Evolutionary conservation across 1,140 invertebrate genomes (phyloP).

Genomic region (Megalopta genalis): DNA sequence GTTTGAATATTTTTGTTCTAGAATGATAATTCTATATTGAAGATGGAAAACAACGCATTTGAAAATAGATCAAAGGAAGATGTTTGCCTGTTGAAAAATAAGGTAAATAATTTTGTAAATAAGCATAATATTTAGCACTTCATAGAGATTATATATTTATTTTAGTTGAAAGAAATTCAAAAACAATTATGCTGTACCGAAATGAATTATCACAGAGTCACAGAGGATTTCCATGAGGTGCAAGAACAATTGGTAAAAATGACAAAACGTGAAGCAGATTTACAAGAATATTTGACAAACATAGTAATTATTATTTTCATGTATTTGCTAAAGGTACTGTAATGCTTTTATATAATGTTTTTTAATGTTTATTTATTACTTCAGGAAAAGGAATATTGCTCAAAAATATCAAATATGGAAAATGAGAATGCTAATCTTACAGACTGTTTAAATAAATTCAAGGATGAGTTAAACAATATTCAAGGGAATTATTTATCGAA

Average conservation of each 20-base stretch:
- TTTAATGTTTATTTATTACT: constrained; percentile 23
- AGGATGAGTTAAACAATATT: constrained; percentile 58
- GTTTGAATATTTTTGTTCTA: constrained; percentile 46
- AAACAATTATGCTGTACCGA: constrained; percentile 57
- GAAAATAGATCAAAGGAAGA: constrained; percentile 66
- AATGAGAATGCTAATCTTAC: constrained; percentile 46
- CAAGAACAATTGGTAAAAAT: constrained; percentile 60
- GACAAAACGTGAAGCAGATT: constrained; percentile 58
- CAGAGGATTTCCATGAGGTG: constrained; percentile 60
- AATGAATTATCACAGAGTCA: constrained; percentile 61
- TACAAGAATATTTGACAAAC: constrained; percentile 60
- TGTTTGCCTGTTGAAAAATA: constrained; percentile 63
- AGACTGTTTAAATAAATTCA: constrained; percentile 58
- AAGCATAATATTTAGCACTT: constrained; percentile 2
- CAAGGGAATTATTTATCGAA: constrained; percentile 55
- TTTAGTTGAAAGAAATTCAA: constrained; percentile 58
- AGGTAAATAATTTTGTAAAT: constrained; percentile 45
- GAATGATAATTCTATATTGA: constrained; percentile 73
- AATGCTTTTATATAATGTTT: not conserved
- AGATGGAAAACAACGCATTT: constrained; percentile 55
- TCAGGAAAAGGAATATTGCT: constrained; percentile 63
- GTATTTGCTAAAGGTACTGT: not conserved
- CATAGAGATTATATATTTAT: constrained; percentile 36
- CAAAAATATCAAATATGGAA: constrained; percentile 50
- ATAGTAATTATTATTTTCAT: constrained; percentile 53